Conservation (phyloP, 2,797 vertebrate species). For the Acomys russatus region DNA sequence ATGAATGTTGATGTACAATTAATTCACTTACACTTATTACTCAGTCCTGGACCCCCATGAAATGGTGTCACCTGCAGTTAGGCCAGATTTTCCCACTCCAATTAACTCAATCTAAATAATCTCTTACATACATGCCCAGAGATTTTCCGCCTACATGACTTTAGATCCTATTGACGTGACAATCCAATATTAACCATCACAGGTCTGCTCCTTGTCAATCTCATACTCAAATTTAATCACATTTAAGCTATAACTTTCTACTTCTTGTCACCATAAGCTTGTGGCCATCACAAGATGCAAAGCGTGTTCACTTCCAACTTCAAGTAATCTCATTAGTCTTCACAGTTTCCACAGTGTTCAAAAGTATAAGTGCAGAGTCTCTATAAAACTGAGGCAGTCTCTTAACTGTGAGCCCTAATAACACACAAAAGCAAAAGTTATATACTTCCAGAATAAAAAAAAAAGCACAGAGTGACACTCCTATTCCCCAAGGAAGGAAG, state of each 20-base stretch:
- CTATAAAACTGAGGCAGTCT: not conserved
- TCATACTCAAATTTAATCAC: not conserved
- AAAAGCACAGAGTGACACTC: not conserved
- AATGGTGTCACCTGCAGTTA: not conserved
- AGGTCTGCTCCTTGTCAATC: not conserved
- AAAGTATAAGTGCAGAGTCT: not conserved
- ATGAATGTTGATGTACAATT: not conserved
- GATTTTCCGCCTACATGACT: not conserved
- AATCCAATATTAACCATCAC: not conserved
- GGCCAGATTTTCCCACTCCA: not conserved
- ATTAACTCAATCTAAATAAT: not conserved
- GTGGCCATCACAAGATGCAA: not conserved
- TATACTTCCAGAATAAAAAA: not conserved
- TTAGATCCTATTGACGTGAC: not conserved
- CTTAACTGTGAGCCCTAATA: not conserved
- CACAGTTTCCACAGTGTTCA: not conserved
- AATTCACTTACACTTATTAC: not conserved
- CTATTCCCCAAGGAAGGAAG: not conserved
- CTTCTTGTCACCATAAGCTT: not conserved
- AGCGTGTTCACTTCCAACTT: not conserved
- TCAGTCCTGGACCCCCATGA: not conserved
- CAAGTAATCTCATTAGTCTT: not conserved
- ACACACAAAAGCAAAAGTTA: not conserved
- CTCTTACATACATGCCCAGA: not conserved
- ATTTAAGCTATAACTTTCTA: not conserved